Percentiles rank a stretch among this genome's conserved stretches.
Conservation (phyloP, 2,888 invertebrate genomes). For the Altica lythri region DNA sequence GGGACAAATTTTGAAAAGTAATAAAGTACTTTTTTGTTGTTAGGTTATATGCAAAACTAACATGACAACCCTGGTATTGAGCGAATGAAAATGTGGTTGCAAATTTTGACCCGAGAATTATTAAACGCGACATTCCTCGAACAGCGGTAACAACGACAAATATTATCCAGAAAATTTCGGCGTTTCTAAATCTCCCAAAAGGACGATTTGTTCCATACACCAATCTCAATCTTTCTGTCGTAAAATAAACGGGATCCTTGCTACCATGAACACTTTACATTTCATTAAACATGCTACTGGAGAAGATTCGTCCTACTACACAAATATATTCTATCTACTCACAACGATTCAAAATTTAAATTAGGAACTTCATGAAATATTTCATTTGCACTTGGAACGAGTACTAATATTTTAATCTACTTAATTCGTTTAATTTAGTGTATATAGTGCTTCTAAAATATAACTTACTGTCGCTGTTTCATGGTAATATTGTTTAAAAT, state of each 20-base stretch:
- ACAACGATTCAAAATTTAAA: slow-evolving; percentile 11
- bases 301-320: slow-evolving; percentile 6
- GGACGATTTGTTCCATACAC: slow-evolving; percentile 48
- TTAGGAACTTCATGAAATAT: slow-evolving; percentile 15
- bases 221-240: slow-evolving; percentile 47
- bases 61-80: no score
- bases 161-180: slow-evolving; percentile 24
- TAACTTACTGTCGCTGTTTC: no score
- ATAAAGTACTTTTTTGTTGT: no score
- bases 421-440: no score
- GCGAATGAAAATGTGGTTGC: no score
- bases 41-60: no score
- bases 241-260: slow-evolving; percentile 48
- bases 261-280: slow-evolving; percentile 50
- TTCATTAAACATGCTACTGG: slow-evolving; percentile 45
- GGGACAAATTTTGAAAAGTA: no score
- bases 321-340: slow-evolving; percentile 11
- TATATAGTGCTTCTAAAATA: no score
- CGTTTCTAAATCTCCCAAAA: slow-evolving; percentile 28
- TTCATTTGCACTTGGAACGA: no score
- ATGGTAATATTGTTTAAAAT: no score
- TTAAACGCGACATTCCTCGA: slow-evolving; percentile 5
- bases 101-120: no score
- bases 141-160: slow-evolving; percentile 18
- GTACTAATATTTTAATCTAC: no score